Evolutionary conservation across 2,113 vertebrate genomes (phyloP).

Genomic region (Chloropsis hardwickii): DNA sequence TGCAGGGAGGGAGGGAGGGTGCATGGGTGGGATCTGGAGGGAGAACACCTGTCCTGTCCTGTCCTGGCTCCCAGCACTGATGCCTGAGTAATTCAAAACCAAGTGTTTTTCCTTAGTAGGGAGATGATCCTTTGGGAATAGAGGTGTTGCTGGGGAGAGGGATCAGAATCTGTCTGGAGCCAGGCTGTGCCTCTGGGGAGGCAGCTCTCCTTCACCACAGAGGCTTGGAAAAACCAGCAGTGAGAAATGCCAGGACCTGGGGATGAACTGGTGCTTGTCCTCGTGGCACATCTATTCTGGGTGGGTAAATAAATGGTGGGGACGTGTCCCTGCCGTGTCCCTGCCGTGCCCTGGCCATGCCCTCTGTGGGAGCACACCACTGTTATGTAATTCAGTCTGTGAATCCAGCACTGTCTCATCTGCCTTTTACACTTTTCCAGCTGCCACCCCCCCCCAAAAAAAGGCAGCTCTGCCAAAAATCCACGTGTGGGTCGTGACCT

Average conservation of each 20-base stretch:
- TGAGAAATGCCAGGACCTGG: not conserved
- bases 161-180: not conserved
- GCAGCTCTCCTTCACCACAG: not conserved
- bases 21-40: not conserved
- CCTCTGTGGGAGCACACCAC: not conserved
- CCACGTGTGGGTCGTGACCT: not conserved
- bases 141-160: not conserved
- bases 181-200: not conserved
- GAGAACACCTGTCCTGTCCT: not conserved
- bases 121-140: not conserved
- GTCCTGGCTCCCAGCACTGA: rapidly evolving
- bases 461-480: not conserved
- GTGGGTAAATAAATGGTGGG: not conserved
- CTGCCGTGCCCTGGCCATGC: not conserved
- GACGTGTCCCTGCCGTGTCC: not conserved
- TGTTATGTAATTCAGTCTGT: not conserved
- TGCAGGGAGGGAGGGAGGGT: not conserved
- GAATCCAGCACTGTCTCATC: not conserved
- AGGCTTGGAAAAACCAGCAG: not conserved
- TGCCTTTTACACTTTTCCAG: not conserved
- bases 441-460: not conserved
- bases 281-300: not conserved
- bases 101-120: not conserved
- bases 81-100: not conserved
- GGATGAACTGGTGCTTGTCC: conserved; percentile 12